These are phyloP conservation scores for Caenorhabditis zanzibari DNA, from an alignment of 2,888 invertebrate species.

Conservation along the genomic window DNA sequence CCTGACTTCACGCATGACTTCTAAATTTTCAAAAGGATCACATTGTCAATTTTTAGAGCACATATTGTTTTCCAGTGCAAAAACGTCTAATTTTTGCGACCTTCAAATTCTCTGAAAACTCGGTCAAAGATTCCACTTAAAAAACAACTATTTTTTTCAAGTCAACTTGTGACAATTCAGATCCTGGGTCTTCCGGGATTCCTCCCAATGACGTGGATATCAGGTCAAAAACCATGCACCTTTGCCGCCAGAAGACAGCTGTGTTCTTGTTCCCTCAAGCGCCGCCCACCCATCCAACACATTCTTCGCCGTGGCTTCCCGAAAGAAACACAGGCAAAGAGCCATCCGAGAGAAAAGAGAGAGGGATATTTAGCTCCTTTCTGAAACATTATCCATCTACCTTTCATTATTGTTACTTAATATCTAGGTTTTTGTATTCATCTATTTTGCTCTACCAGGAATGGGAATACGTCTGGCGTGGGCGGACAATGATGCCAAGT, in stretches of 20 bases:
- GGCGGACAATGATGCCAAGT: slow-evolving; percentile 72
- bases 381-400: slow-evolving; percentile 44
- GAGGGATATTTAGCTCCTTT: slow-evolving; percentile 10
- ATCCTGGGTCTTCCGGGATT: slow-evolving; percentile 22
- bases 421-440: background rate
- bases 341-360: slow-evolving; percentile 11
- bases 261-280: slow-evolving; percentile 61
- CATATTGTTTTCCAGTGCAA: background rate
- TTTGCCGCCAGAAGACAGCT: slow-evolving; percentile 56
- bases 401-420: slow-evolving; percentile 1
- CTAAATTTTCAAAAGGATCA: no score
- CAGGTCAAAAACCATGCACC: slow-evolving; percentile 55
- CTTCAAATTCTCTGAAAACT: no score
- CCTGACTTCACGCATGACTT: no score
- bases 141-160: background rate
- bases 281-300: slow-evolving; percentile 66
- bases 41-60: no score
- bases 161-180: slow-evolving; percentile 34
- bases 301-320: slow-evolving; percentile 45
- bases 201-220: slow-evolving; percentile 49
- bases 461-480: slow-evolving; percentile 72
- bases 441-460: background rate
- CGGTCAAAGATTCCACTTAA: slow-evolving; percentile 11
- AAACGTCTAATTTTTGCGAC: no score
- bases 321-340: slow-evolving; percentile 53